phyloP scores from a whole-genome alignment of 2,888 invertebrate genomes.

The Hanleya hanleyi region DNA sequence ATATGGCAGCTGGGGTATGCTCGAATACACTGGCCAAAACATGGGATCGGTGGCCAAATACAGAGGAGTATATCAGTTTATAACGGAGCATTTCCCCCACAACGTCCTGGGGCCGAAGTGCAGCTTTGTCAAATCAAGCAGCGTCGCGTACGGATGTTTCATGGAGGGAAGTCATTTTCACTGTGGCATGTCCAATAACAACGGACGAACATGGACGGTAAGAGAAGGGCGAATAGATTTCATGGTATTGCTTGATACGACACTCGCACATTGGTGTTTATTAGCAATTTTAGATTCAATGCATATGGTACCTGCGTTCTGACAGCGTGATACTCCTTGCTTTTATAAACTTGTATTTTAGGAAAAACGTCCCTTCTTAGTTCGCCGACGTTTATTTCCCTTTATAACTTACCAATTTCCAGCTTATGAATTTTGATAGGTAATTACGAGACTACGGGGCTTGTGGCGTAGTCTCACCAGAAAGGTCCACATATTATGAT shows the following conservation, averaged over 20 bases:
- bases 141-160: conserved; percentile 42
- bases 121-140: conserved; percentile 34
- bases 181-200: conserved; percentile 34
- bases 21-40: conserved; percentile 54
- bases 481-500: no score
- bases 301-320: no score
- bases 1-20: conserved; percentile 58
- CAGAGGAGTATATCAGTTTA: conserved; percentile 47
- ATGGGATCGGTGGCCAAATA: conserved; percentile 51
- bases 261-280: no score
- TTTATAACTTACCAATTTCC: no score
- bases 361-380: no score
- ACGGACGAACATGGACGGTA: conserved; percentile 34
- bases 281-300: no score
- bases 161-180: conserved; percentile 15
- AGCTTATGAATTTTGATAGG: no score
- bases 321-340: no score
- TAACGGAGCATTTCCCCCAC: conserved; percentile 25
- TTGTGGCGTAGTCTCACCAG: no score
- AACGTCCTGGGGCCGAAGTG: conserved; percentile 37
- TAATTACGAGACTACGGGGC: no score
- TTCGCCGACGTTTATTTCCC: no score
- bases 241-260: no score
- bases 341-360: background rate
- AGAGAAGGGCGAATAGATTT: background rate